A percentile compares a stretch with the other conserved stretches of the same genome.
phyloP scores from a whole-genome alignment of 1,140 invertebrate genomes.

The Sycobia sp. region DNA sequence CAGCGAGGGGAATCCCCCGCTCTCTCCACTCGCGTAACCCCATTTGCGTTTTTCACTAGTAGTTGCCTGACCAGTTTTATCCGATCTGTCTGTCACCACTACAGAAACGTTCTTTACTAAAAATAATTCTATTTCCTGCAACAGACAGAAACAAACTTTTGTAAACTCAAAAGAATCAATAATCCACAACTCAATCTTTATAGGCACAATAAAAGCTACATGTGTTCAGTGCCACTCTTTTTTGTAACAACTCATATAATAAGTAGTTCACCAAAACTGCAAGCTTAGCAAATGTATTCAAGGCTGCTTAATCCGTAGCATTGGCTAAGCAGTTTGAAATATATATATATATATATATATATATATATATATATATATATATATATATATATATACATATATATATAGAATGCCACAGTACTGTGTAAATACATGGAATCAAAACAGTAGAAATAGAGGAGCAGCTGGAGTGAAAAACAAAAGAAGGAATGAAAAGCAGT shows the following conservation, averaged over 20 bases:
- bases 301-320: background rate
- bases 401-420: too few relatives aligned
- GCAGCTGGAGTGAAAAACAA: too few relatives aligned
- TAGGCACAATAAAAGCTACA: too few relatives aligned
- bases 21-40: conserved; percentile 56
- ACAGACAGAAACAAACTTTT: conserved; percentile 19
- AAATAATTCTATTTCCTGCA: conserved; percentile 66
- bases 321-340: background rate
- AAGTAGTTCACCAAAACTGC: conserved; percentile 7
- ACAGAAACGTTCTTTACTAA: conserved; percentile 64
- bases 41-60: conserved; percentile 51
- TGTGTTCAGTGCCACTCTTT: too few relatives aligned
- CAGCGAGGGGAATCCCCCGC: conserved; percentile 55
- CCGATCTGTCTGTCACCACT: conserved; percentile 65
- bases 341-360: too few relatives aligned
- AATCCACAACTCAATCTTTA: too few relatives aligned
- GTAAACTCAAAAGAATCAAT: background rate
- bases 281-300: background rate
- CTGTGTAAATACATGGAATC: too few relatives aligned
- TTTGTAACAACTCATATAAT: background rate
- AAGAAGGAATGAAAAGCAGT: too few relatives aligned
- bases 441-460: too few relatives aligned
- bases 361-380: too few relatives aligned
- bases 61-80: conserved; percentile 46
- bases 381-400: too few relatives aligned